These are phyloP conservation scores for Eptesicus fuscus DNA, from an alignment of 2,113 vertebrate genomes.

Conservation along the genomic window DNA sequence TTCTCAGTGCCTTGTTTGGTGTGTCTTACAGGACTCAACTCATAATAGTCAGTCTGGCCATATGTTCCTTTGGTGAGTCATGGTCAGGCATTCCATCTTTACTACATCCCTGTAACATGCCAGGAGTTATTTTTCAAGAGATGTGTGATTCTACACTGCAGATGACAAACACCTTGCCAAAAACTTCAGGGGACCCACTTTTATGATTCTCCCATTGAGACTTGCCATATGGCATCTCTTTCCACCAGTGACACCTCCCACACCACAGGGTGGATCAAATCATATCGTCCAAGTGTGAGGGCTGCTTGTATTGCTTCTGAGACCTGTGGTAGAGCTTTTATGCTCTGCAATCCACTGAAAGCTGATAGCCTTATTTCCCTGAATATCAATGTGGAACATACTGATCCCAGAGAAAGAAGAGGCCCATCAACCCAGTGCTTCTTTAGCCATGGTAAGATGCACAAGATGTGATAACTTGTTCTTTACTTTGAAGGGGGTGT, in stretches of 20 bases:
- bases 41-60: neutral
- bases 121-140: conserved; percentile 1
- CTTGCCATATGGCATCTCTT: neutral
- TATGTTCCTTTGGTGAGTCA: neutral
- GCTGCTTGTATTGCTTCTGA: neutral
- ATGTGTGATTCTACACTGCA: neutral
- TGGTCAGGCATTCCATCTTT: neutral
- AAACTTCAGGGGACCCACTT: neutral
- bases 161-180: neutral
- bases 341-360: neutral
- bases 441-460: neutral
- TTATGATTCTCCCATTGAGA: neutral
- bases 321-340: neutral
- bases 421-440: neutral
- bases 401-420: neutral
- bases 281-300: neutral
- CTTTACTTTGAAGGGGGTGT: neutral
- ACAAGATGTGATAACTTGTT: neutral
- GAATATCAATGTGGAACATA: neutral
- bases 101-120: neutral
- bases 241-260: neutral
- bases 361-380: neutral
- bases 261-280: neutral
- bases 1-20: neutral
- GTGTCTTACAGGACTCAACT: neutral